phyloP scores from a whole-genome alignment of 2,888 invertebrate species.

The Agrotis puta region DNA sequence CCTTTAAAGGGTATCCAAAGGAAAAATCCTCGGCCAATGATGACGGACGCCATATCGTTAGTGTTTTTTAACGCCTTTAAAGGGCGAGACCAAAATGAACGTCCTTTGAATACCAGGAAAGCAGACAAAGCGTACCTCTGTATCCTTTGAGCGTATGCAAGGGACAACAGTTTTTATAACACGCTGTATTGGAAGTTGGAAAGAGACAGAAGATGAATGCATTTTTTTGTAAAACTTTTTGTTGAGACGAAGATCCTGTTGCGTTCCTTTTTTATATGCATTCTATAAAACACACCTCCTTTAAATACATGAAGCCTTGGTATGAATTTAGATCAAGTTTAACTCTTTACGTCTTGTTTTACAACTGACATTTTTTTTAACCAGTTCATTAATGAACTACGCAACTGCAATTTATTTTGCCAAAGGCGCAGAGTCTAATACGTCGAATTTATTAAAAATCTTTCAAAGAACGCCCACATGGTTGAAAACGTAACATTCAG shows the following conservation, averaged over 20 bases:
- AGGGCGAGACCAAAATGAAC: slow-evolving; percentile 3
- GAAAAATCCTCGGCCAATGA: neutral
- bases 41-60: neutral
- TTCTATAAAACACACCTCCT: slow-evolving; percentile 43
- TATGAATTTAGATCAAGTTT: slow-evolving; percentile 79
- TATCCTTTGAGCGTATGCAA: slow-evolving; percentile 18
- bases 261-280: slow-evolving; percentile 43
- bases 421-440: neutral
- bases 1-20: too few relatives aligned
- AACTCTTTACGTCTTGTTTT: slow-evolving; percentile 73
- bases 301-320: slow-evolving; percentile 75
- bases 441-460: neutral
- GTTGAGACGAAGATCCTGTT: slow-evolving; percentile 45
- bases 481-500: slow-evolving; percentile 6
- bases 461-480: neutral
- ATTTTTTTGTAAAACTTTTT: slow-evolving; percentile 58
- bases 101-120: slow-evolving; percentile 24
- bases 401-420: neutral
- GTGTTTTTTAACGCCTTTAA: neutral
- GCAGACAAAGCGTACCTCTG: slow-evolving; percentile 9
- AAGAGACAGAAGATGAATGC: slow-evolving; percentile 61
- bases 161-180: slow-evolving; percentile 16
- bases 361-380: neutral
- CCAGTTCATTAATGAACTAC: neutral
- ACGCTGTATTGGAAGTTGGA: slow-evolving; percentile 43